A percentile compares a stretch with the other conserved stretches of the same genome.
Evolutionary conservation across 2,888 invertebrate genomes (phyloP).

Genomic region (Hecatera dysodea): DNA sequence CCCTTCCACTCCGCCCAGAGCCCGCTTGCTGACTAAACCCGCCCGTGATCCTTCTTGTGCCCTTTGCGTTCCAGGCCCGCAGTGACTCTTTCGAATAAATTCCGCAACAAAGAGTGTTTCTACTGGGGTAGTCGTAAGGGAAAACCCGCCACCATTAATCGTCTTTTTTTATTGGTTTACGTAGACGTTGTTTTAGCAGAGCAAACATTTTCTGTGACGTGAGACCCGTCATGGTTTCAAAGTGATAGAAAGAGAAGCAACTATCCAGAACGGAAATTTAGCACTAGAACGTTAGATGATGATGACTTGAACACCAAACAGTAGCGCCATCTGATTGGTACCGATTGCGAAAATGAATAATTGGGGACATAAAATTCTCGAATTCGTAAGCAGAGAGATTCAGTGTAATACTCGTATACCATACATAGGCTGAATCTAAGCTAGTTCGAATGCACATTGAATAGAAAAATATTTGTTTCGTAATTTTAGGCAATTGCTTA

Average conservation of each 20-base stretch:
- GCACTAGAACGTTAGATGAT: neutral
- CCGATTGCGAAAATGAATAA: neutral
- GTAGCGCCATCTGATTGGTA: too few relatives aligned
- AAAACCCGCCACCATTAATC: neutral
- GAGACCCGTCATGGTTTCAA: neutral
- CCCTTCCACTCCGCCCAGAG: too few relatives aligned
- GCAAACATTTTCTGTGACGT: neutral
- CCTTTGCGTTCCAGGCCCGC: too few relatives aligned
- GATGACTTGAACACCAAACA: neutral
- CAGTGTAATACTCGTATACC: too few relatives aligned
- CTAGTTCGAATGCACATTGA: neutral
- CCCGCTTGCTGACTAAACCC: too few relatives aligned
- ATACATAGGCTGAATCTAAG: too few relatives aligned
- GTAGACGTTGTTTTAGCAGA: neutral
- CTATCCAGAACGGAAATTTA: neutral
- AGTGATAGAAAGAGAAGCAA: neutral
- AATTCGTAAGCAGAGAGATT: too few relatives aligned
- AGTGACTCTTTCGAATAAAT: too few relatives aligned
- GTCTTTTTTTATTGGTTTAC: too few relatives aligned
- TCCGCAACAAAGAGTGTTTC: too few relatives aligned
- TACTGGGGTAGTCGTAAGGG: neutral
- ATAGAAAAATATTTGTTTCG: neutral
- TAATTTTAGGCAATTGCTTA: neutral
- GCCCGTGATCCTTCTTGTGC: too few relatives aligned
- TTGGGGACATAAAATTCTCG: neutral